phyloP scores from a whole-genome alignment of 2,888 invertebrate species.

The Eueremaeus valkanovi region DNA sequence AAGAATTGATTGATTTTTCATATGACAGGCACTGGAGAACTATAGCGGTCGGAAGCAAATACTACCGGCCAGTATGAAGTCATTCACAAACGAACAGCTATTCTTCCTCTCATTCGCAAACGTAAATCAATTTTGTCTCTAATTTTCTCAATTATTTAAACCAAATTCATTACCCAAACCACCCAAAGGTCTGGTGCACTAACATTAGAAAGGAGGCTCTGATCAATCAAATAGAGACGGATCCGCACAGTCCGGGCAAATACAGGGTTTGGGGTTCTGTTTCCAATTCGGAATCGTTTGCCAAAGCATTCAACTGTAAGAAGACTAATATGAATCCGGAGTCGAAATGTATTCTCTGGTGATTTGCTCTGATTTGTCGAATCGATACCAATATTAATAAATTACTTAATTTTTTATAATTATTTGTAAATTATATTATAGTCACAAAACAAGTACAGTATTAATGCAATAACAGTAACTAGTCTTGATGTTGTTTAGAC shows the following conservation, averaged over 20 bases:
- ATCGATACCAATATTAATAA: no score
- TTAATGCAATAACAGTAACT: no score
- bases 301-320: constrained; percentile 19
- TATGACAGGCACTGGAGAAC: neutral
- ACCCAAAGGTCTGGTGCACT: constrained; percentile 72
- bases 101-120: constrained; percentile 77
- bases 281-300: constrained; percentile 3
- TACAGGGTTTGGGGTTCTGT: constrained; percentile 19
- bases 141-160: neutral
- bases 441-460: no score
- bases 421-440: no score
- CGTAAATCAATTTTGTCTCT: constrained; percentile 56
- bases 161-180: no score
- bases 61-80: neutral
- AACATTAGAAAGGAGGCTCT: constrained; percentile 43
- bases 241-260: constrained; percentile 22
- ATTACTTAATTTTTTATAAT: no score
- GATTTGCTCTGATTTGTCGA: no score
- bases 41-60: neutral
- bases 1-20: neutral
- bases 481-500: no score
- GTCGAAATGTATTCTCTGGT: constrained; percentile 27
- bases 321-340: neutral
- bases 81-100: neutral
- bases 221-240: neutral